Evolutionary conservation across 2,113 vertebrate species (phyloP).

Genomic region (Myrmecophaga tridactyla): DNA sequence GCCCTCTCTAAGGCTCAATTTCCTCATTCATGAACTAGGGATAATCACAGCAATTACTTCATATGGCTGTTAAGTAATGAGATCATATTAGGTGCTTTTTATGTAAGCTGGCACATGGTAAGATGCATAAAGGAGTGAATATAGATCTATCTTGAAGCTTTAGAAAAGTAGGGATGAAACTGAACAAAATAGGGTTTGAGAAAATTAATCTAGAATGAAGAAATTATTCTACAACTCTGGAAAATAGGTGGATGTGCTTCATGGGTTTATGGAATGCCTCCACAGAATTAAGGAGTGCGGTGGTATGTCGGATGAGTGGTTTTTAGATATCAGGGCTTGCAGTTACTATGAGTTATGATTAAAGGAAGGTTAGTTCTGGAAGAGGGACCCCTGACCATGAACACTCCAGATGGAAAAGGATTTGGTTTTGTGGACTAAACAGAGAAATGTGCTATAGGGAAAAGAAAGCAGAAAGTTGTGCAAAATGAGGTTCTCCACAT

Average conservation of each 20-base stretch:
- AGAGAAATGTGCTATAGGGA: not conserved
- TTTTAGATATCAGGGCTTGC: not conserved
- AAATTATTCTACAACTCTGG: not conserved
- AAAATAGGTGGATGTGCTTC: not conserved
- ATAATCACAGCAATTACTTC: not conserved
- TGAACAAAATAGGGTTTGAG: not conserved
- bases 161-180: not conserved
- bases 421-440: not conserved
- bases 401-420: not conserved
- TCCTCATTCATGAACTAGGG: not conserved
- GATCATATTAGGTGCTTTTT: not conserved
- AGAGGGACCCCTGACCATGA: not conserved
- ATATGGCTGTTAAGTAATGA: not conserved
- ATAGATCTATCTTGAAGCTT: not conserved
- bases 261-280: not conserved
- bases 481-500: not conserved
- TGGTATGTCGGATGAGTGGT: not conserved
- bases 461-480: not conserved
- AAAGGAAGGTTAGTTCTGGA: not conserved
- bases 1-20: not conserved
- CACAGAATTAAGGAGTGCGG: not conserved
- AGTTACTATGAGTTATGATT: not conserved
- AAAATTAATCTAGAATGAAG: not conserved
- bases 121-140: not conserved
- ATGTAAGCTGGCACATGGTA: not conserved